Base-by-base conservation (phyloP, 2,888 invertebrate genomes). In the Drosophila formosana region DNA sequence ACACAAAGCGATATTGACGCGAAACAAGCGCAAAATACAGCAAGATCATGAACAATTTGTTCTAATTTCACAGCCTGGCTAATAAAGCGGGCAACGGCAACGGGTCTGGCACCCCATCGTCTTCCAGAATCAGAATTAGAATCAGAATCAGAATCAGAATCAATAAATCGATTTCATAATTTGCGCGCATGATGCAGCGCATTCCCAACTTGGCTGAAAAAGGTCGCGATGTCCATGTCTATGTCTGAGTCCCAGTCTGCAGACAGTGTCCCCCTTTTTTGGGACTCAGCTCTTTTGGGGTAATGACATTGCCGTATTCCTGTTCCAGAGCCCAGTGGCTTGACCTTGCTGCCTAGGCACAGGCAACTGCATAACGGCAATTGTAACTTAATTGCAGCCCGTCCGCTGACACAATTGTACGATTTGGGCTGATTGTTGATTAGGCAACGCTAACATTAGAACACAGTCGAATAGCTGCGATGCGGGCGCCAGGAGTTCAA, bases 321-420 rank as follows among this genome's bases (percentile, higher is more conserved):
- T 45, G 68, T 53, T 39, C 18, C 18, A 47, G n/a, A 53, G 51
- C 53, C 45, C 45, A 55, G 72, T 26, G 18, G 58, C 50, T 66
- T 89, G 88, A 85, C 89, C 88, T 85, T 89, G 89, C 80, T 66
- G 69, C 41, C 34, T 47, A 30, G 43, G 43, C 45, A 45, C 7
- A 47, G 18, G 28, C 53, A 76, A 78, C 78, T 82, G 70, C 87
- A 79, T 82, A 86, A 88, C 83, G 89, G 89, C 84, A 84, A 74
- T 70, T 81, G 76, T 75, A 85, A 72, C 82, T 89, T 89, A 89
- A 89, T 87, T 87, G 89, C 78, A 65, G 74, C 69, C 60, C 60
- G 55, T 55, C 78, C 49, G 52, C 72, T 80, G 79, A 75, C 79
- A 80, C 79, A 80, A 79, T 75, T 75, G 80, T 62, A 25, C 79